A percentile compares a stretch with the other conserved stretches of the same genome.
phyloP scores from a whole-genome alignment of 2,888 invertebrate species.

The Octonoba sinensis region DNA sequence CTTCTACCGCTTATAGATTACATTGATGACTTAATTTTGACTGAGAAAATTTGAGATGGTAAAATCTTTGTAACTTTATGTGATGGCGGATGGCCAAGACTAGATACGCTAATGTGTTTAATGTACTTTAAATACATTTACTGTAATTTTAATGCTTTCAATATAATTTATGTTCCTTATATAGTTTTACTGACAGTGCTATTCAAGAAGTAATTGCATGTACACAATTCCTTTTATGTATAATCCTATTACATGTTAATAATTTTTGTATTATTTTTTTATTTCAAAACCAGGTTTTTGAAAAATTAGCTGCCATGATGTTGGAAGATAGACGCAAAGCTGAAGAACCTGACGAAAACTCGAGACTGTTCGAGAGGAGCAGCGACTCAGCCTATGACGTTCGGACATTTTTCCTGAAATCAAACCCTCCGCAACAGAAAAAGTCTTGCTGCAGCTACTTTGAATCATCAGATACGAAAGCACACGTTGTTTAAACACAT shows the following conservation, averaged over 20 bases:
- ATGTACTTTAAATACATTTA: too few species aligned
- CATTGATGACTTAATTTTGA: too few species aligned
- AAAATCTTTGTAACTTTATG: too few species aligned
- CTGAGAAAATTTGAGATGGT: too few species aligned
- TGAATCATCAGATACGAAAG: slow-evolving; percentile 30
- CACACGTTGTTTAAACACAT: slow-evolving; percentile 27
- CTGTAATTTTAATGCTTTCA: too few species aligned
- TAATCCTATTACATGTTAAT: background rate
- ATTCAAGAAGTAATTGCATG: background rate
- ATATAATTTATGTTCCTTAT: too few species aligned
- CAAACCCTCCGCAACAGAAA: slow-evolving; percentile 1
- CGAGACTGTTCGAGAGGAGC: slow-evolving; percentile 3
- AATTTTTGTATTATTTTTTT: background rate
- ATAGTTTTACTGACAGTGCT: background rate
- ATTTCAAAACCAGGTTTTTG: slow-evolving; percentile 35
- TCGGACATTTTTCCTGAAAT: background rate
- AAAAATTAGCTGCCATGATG: slow-evolving; percentile 45
- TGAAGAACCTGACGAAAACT: slow-evolving; percentile 28
- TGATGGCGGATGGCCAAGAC: too few species aligned
- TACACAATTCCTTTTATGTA: background rate
- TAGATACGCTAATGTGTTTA: too few species aligned
- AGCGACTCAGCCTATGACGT: slow-evolving; percentile 19
- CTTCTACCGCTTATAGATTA: too few species aligned
- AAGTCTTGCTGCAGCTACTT: slow-evolving; percentile 25
- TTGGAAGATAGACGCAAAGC: slow-evolving; percentile 22